phyloP scores from a whole-genome alignment of 2,888 invertebrate genomes.

The Catonia carolina region DNA sequence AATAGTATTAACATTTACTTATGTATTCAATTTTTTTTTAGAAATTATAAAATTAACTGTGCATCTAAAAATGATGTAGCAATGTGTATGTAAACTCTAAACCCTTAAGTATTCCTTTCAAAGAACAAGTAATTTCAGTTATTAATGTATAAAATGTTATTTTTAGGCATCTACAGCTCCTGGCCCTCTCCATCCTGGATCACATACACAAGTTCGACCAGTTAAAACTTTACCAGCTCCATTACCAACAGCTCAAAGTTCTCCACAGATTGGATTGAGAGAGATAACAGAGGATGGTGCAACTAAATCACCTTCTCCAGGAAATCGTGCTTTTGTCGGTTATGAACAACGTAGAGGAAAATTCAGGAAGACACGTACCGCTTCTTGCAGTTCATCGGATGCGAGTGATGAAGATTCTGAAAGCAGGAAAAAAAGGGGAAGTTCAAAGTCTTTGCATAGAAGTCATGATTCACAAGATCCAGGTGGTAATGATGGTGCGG shows the following conservation, averaged over 20 bases:
- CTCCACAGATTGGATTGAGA: conserved; percentile 38
- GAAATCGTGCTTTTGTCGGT: conserved; percentile 24
- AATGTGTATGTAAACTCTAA: no score
- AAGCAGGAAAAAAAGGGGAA: conserved; percentile 71
- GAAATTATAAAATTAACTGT: no score
- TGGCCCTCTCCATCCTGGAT: conserved; percentile 44
- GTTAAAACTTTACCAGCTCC: conserved; percentile 39
- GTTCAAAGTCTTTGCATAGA: conserved; percentile 56
- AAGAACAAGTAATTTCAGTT: no score
- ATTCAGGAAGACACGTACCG: conserved; percentile 66
- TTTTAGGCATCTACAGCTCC: conserved; percentile 32
- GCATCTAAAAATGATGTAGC: no score
- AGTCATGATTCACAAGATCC: conserved; percentile 74
- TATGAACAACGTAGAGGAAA: conserved; percentile 58
- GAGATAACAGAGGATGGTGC: conserved; percentile 64
- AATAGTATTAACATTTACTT: no score
- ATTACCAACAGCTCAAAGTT: conserved; percentile 44
- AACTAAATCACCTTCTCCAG: conserved; percentile 32
- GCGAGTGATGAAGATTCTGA: conserved; percentile 77
- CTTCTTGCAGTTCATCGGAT: conserved; percentile 90
- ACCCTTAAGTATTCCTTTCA: no score
- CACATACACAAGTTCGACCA: conserved; percentile 41
- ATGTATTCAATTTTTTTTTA: no score
- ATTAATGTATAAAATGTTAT: no score
- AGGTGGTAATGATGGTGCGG: conserved; percentile 38